phyloP scores from a whole-genome alignment of 2,888 invertebrate genomes.

The Zeuzera pyrina region DNA sequence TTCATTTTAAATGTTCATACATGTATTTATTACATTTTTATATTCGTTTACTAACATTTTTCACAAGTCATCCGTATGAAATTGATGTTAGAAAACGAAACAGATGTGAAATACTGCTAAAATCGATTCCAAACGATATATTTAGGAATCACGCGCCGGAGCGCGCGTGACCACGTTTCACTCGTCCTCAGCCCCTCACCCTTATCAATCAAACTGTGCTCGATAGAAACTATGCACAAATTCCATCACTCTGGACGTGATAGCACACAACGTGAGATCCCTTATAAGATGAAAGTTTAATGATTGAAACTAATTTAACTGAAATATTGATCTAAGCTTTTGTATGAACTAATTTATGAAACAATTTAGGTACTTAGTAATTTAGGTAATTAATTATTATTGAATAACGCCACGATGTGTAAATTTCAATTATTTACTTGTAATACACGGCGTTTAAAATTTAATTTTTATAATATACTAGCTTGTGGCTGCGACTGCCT shows the following conservation, averaged over 20 bases:
- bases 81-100: constrained; percentile 10
- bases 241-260: constrained; percentile 29
- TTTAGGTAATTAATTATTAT: too few species aligned
- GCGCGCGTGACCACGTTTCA: constrained; percentile 23
- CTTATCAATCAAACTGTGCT: constrained; percentile 44
- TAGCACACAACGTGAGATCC: constrained; percentile 15
- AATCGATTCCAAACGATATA: constrained; percentile 34
- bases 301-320: background rate
- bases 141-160: constrained; percentile 24
- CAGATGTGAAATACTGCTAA: constrained; percentile 32
- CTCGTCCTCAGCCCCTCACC: constrained; percentile 22
- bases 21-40: too few species aligned
- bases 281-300: constrained; percentile 9
- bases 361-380: too few species aligned
- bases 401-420: too few species aligned
- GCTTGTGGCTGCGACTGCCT: too few species aligned
- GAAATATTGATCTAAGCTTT: too few species aligned
- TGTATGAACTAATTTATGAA: too few species aligned
- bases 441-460: too few species aligned
- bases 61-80: constrained; percentile 8
- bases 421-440: too few species aligned
- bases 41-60: too few species aligned
- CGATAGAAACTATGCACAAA: constrained; percentile 34
- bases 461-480: too few species aligned
- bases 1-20: too few species aligned